Conservation (phyloP, 2,797 vertebrate species). For the Oophaga sylvatica region DNA sequence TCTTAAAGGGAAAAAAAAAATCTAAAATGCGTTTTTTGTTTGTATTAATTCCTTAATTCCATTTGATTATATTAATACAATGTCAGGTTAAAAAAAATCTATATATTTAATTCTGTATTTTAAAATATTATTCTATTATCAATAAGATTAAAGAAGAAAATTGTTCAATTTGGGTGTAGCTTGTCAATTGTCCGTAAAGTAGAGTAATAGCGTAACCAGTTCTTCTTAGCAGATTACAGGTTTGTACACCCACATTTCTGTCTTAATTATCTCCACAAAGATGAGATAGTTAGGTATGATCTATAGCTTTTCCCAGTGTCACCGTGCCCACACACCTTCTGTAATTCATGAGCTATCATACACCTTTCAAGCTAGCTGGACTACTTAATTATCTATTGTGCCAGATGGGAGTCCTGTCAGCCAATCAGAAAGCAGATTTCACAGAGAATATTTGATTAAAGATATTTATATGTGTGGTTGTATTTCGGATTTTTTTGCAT, state of each 20-base stretch:
- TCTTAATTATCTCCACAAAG: slow-evolving; percentile 81
- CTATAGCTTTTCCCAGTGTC: slow-evolving; percentile 79
- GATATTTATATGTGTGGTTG: slow-evolving; percentile 23
- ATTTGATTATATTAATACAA: neutral
- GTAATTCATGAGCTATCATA: slow-evolving; percentile 72
- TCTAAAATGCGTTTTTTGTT: neutral
- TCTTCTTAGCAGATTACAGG: slow-evolving; percentile 71
- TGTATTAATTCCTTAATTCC: neutral
- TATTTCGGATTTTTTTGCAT: neutral
- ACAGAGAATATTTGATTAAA: slow-evolving; percentile 37
- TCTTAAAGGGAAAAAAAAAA: slow-evolving; percentile 59
- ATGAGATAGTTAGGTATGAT: slow-evolving; percentile 80
- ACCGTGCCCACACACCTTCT: slow-evolving; percentile 81
- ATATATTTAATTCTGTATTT: neutral
- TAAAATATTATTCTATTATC: neutral
- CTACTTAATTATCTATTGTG: slow-evolving; percentile 72
- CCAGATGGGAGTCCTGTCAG: slow-evolving; percentile 40
- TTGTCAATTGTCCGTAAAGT: slow-evolving; percentile 79
- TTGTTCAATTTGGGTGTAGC: slow-evolving; percentile 75
- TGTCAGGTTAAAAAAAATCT: neutral
- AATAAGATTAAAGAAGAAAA: slow-evolving; percentile 74
- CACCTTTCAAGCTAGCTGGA: slow-evolving; percentile 71
- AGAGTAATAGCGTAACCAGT: slow-evolving; percentile 75
- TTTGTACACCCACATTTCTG: slow-evolving; percentile 79
- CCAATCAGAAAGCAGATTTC: slow-evolving; percentile 30